Evolutionary conservation across 2,888 invertebrate species (phyloP).

Genomic region (Morinoia aosen): DNA sequence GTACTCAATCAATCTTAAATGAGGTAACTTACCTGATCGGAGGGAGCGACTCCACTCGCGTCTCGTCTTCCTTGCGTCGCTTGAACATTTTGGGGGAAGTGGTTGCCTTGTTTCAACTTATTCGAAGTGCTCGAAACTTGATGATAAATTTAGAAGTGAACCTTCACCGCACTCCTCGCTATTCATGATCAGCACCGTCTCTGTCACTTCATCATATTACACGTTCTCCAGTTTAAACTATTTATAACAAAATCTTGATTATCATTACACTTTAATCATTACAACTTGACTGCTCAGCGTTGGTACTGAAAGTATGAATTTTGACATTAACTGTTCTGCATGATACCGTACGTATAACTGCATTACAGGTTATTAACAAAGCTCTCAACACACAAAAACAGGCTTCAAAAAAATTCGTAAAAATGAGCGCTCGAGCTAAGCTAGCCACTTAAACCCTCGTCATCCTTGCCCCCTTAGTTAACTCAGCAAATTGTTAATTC

Average conservation of each 20-base stretch:
- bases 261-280: not conserved
- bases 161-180: not conserved
- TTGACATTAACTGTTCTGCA: no score
- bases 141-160: not conserved
- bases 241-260: not conserved
- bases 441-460: no score
- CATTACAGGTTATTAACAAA: no score
- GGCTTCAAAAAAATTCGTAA: no score
- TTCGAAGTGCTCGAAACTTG: not conserved
- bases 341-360: no score
- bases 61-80: not conserved
- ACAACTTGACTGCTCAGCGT: no score
- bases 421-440: no score
- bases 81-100: not conserved
- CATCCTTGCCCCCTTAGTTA: no score
- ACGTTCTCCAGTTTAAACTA: not conserved
- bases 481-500: no score
- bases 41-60: conserved; percentile 13
- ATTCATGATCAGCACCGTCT: not conserved
- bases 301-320: not conserved
- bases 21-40: not conserved
- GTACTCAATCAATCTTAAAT: not conserved
- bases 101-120: not conserved
- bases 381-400: no score
- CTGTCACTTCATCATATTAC: not conserved